Evolutionary conservation across 2,888 invertebrate species (phyloP), one percentile per base, ranked within the genome.

Genomic region (Parascotia fuliginaria): DNA sequence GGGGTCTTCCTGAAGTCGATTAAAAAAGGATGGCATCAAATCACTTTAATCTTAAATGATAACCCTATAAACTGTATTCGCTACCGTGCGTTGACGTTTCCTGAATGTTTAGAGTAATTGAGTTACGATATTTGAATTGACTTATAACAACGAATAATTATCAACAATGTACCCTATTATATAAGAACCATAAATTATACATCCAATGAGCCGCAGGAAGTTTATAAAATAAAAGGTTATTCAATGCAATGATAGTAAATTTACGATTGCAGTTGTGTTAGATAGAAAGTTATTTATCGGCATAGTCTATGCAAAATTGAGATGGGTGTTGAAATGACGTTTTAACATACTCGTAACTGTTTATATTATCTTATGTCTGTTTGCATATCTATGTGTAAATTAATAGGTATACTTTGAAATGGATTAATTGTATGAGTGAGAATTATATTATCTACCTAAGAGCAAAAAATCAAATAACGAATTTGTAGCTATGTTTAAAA

Each of bases 81-180:
- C 75, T 73, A 75, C 77, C 70, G 75, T 73, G 65, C 72, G 65
- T 65, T 77, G 80, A 81, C 77, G 73, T 80, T 87, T 87, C 85
- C 86, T 84, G 77, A 76, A 78, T 77, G 77, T 73, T 77, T 75
- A 63, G 71, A 78, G 78, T 79, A 81, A 81, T 83, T 81, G 79
- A 82, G 71, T 80, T 75, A 75, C 71, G 72, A 79, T 76, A 75
- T 75, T 75, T 72, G 73, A 75, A 74, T 74, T 71, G 73, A 75
- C 70, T 70, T 69, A 70, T 68, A 77, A 75, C 80, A 77, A 73
- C 72, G 67, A 59, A 65, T 76, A 75, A 74, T 77, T 76, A 74
- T 73, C 57, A 37, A 63, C 57, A 63, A 67, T 60, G 50, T 64
- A 55, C 60, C 55, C 55, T 64, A 68, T 80, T 77, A 64, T 66